Conservation (phyloP, 2,797 vertebrate species). For the Micropoecilia bifurca region DNA sequence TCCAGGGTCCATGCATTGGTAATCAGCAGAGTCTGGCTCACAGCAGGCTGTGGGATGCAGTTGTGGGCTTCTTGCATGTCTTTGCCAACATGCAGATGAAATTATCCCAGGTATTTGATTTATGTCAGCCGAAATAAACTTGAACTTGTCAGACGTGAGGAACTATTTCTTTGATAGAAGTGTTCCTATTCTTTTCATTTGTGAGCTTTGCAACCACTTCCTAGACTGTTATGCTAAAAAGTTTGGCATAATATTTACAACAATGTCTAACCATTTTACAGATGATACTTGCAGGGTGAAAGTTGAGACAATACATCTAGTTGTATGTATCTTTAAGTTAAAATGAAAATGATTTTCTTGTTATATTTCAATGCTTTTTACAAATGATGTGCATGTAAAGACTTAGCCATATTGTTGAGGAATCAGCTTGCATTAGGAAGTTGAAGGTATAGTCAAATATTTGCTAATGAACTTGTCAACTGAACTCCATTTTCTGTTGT, state of each 20-base stretch:
- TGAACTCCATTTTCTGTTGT: background rate
- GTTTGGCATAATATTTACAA: background rate
- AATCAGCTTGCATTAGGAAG: background rate
- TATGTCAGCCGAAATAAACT: background rate
- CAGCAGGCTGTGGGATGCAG: conserved; percentile 96
- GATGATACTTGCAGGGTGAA: background rate
- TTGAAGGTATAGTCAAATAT: background rate
- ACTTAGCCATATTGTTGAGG: background rate
- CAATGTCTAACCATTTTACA: background rate
- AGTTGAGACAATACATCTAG: background rate
- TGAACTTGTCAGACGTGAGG: background rate
- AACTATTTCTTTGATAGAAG: background rate
- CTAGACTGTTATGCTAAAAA: background rate
- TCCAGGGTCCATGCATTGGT: conserved; percentile 93
- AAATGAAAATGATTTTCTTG: background rate
- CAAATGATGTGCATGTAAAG: background rate
- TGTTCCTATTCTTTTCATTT: background rate
- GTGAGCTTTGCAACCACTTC: background rate
- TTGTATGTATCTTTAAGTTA: background rate
- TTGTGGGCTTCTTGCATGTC: conserved; percentile 98
- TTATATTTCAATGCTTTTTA: background rate
- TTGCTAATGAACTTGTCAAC: background rate
- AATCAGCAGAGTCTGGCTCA: conserved; percentile 98
- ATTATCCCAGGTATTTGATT: conserved; percentile 89
- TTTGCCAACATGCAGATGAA: conserved; percentile 99